phyloP scores from a whole-genome alignment of 2,113 vertebrate species.

The Phalacrocorax carbo region DNA sequence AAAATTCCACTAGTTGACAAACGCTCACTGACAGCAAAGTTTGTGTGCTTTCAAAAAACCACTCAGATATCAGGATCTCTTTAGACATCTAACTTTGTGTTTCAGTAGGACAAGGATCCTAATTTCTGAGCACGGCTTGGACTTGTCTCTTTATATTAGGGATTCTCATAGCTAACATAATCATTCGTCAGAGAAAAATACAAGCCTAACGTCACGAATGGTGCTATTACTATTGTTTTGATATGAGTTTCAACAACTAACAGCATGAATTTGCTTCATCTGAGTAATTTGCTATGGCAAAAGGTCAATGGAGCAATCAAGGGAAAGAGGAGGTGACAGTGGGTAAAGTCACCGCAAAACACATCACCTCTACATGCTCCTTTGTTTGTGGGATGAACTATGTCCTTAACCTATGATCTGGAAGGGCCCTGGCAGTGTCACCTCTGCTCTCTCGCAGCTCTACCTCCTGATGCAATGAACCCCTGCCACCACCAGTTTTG shows the following conservation, averaged over 20 bases:
- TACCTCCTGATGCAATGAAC: background rate
- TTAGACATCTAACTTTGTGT: background rate
- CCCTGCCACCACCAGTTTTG: background rate
- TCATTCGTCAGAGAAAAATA: background rate
- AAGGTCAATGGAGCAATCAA: constrained; percentile 12
- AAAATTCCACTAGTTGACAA: background rate
- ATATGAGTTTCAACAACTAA: background rate
- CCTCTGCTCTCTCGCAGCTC: background rate
- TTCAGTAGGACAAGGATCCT: background rate
- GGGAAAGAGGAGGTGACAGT: background rate
- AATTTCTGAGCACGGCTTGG: background rate
- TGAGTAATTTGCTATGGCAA: background rate
- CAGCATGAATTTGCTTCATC: background rate
- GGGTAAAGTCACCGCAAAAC: background rate
- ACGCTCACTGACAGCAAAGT: background rate
- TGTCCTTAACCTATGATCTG: background rate
- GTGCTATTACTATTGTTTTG: background rate
- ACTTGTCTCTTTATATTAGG: background rate
- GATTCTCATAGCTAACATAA: background rate
- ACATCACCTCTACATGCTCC: background rate
- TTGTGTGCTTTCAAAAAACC: background rate
- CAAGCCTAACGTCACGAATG: background rate
- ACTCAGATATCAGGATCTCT: background rate
- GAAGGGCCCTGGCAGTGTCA: background rate
- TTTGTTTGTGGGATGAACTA: background rate